Evolutionary conservation across 1,140 invertebrate genomes (phyloP).

Genomic region (Drosophila kanapiae): DNA sequence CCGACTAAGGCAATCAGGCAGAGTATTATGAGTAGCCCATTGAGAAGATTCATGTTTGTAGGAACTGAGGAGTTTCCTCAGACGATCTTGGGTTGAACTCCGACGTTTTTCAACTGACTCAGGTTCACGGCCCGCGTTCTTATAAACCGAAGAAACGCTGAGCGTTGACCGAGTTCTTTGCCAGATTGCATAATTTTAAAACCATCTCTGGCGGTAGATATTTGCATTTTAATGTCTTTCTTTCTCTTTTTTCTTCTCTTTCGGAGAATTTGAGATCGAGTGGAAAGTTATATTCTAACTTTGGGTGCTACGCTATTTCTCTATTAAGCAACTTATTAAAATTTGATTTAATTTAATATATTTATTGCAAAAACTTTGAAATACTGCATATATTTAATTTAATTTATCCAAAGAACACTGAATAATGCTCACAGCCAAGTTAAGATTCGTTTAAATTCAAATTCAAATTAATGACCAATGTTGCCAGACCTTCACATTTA

Average conservation of each 20-base stretch:
- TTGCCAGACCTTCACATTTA: not conserved
- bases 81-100: not conserved
- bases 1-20: not conserved
- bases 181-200: not conserved
- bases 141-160: not conserved
- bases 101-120: not conserved
- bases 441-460: not conserved
- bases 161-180: not conserved
- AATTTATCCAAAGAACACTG: too few relatives aligned
- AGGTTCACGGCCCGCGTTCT: not conserved
- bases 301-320: not conserved
- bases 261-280: not conserved
- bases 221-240: not conserved
- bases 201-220: not conserved
- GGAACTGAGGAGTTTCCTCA: too few relatives aligned
- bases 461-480: not conserved
- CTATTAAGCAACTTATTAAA: too few relatives aligned
- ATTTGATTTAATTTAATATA: not conserved
- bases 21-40: not conserved
- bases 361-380: too few relatives aligned
- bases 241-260: not conserved
- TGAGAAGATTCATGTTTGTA: not conserved
- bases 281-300: not conserved
- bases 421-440: too few relatives aligned
- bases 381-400: too few relatives aligned